phyloP scores from a whole-genome alignment of 2,113 vertebrate species.

The Campylomormyrus tamandua region DNA sequence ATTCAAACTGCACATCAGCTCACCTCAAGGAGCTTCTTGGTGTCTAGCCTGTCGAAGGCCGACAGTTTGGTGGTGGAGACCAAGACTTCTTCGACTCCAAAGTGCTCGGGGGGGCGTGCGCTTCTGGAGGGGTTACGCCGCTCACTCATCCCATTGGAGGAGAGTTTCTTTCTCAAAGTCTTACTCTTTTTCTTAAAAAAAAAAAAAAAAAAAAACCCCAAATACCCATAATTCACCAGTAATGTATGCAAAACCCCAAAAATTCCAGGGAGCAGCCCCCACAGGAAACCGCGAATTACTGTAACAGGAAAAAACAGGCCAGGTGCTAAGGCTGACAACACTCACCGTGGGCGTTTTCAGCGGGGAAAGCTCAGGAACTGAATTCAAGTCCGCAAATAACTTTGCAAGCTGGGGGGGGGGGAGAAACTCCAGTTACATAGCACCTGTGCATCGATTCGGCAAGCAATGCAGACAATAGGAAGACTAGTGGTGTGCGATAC shows the following conservation, averaged over 20 bases:
- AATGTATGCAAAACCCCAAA: background rate
- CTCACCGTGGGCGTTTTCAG: slow-evolving; percentile 70
- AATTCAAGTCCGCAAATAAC: slow-evolving; percentile 80
- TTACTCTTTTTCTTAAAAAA: slow-evolving; percentile 64
- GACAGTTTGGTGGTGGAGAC: slow-evolving; percentile 42
- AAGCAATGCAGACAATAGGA: background rate
- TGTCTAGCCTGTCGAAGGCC: slow-evolving; percentile 53
- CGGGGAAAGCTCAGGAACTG: slow-evolving; percentile 70
- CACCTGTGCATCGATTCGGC: background rate
- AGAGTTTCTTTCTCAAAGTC: slow-evolving; percentile 50
- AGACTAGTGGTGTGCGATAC: too few relatives aligned
- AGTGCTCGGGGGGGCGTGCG: slow-evolving; percentile 85
- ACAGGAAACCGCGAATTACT: background rate
- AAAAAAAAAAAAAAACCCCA: background rate
- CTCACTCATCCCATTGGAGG: slow-evolving; percentile 59
- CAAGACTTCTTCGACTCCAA: slow-evolving; percentile 74
- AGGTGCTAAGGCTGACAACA: background rate
- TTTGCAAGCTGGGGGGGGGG: slow-evolving; percentile 73
- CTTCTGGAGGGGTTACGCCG: slow-evolving; percentile 84
- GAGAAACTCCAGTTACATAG: background rate
- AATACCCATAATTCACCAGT: slow-evolving; percentile 5
- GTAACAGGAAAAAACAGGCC: background rate
- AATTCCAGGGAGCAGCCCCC: background rate
- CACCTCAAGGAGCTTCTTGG: slow-evolving; percentile 70
- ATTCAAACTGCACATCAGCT: background rate